phyloP scores from a whole-genome alignment of 2,113 vertebrate genomes.

The Meleagris gallopavo region DNA sequence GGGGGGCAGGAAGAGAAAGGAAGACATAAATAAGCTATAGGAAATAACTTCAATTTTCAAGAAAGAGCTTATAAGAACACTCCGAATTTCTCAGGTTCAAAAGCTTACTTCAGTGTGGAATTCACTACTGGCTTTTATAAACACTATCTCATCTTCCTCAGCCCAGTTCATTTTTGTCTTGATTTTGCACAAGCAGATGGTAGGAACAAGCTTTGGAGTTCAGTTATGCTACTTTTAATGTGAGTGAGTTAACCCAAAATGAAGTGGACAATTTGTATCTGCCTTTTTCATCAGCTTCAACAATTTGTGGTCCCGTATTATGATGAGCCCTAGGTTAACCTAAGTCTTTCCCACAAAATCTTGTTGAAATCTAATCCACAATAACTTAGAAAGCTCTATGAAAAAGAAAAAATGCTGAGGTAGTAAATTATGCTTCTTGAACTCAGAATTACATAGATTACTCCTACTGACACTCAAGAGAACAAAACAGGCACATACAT shows the following conservation, averaged over 20 bases:
- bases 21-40: background rate
- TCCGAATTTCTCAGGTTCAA: background rate
- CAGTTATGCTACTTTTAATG: background rate
- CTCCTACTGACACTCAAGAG: slow-evolving; percentile 22
- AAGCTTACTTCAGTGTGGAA: background rate
- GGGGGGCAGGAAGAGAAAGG: background rate
- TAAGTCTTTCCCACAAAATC: background rate
- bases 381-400: background rate
- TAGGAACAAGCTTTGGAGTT: background rate
- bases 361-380: background rate
- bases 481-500: slow-evolving; percentile 17
- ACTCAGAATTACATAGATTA: slow-evolving; percentile 37
- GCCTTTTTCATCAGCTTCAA: background rate
- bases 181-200: background rate
- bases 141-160: rapidly evolving
- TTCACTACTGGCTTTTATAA: background rate
- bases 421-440: background rate
- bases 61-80: background rate
- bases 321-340: background rate
- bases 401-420: background rate
- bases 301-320: background rate
- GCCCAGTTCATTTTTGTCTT: background rate
- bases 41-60: background rate
- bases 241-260: background rate
- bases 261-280: background rate